Base-by-base conservation (phyloP, 2,113 vertebrate genomes). In the Indicator maculatus region DNA sequence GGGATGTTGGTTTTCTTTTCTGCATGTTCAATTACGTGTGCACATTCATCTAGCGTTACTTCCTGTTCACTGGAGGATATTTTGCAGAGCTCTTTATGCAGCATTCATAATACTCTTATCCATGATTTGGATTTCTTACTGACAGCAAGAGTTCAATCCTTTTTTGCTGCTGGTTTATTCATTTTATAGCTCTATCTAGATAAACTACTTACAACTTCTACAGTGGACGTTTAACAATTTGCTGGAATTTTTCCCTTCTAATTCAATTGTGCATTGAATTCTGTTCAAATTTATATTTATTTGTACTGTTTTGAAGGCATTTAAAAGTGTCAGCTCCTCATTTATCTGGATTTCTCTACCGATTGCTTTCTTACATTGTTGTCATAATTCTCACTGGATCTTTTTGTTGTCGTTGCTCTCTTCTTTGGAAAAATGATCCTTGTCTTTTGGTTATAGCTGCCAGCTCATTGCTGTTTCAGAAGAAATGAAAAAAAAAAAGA, bases 1-100 rank as follows among this genome's bases (percentile, higher is more conserved):
- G 66, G 67, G 83, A 95, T 93, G 79, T 84, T 89, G 91, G 80
- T 71, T 84, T 79, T 79, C 71, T 71, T 77, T 88, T 65, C 83
- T 83, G 67, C 77, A 61, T 88, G 81, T 97, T 94, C 93, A 95
- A 47, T 95, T 95, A 86, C 84, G 59, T 88, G 72, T 83, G 77
- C 71, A 71, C 90, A 79, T 96, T 95, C 95, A 89, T 84, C 94
- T 94, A 4, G 87, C 87, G 79, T 96, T 97, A 94, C 86, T 84
- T 97, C 83, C 93, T 84, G 92, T 88, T 94, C 92, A 85, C 77
- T 75, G 82, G 77, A 96, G 73, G 88, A 63, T 85, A 76, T 91
- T 96, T 89, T 67, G 58, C 58, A 87, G 78, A 85, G 73, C 60
- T 85, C 83, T 88, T 96, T 96, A 76, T 4, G 11, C 56, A 60